Percentiles rank a stretch among this genome's conserved stretches.
These are phyloP conservation scores for Hololepta plana DNA, from an alignment of 2,888 invertebrate species.

Conservation along the genomic window DNA sequence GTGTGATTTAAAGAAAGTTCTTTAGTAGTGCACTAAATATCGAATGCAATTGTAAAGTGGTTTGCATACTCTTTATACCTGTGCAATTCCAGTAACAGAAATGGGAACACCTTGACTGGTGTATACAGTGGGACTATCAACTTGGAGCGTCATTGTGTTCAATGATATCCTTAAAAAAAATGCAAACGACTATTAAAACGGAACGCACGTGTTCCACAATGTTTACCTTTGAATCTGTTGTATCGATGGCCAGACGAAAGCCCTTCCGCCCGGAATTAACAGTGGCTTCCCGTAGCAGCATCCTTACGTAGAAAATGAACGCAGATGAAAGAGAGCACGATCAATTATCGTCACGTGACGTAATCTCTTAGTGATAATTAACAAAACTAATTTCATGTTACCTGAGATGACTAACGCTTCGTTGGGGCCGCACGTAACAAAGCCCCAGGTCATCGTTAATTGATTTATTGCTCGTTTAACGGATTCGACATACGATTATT, in stretches of 20 bases:
- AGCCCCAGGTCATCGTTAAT: slow-evolving; percentile 43
- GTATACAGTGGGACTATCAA: slow-evolving; percentile 89
- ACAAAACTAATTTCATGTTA: slow-evolving; percentile 21
- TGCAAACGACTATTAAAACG: neutral
- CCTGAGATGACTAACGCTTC: slow-evolving; percentile 90
- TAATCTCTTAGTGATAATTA: slow-evolving; percentile 1
- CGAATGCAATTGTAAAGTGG: slow-evolving; percentile 5
- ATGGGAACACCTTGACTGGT: slow-evolving; percentile 94
- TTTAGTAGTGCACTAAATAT: neutral
- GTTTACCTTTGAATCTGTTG: slow-evolving; percentile 62
- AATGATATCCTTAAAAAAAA: slow-evolving; percentile 60
- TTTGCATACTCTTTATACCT: slow-evolving; percentile 43
- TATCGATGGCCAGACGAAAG: slow-evolving; percentile 92
- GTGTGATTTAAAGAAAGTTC: no score
- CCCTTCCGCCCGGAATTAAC: slow-evolving; percentile 87
- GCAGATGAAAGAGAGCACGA: slow-evolving; percentile 1
- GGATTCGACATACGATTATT: no score
- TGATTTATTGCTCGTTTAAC: no score
- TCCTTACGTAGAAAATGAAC: slow-evolving; percentile 38
- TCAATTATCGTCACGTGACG: slow-evolving; percentile 2
- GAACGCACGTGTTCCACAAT: neutral
- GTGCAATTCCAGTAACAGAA: slow-evolving; percentile 93
- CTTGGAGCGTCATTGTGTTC: slow-evolving; percentile 94
- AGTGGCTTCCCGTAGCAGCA: slow-evolving; percentile 89
- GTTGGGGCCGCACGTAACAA: slow-evolving; percentile 88